Base-by-base conservation (phyloP, 2,797 vertebrate species). In the Tympanoctomys barrerae region DNA sequence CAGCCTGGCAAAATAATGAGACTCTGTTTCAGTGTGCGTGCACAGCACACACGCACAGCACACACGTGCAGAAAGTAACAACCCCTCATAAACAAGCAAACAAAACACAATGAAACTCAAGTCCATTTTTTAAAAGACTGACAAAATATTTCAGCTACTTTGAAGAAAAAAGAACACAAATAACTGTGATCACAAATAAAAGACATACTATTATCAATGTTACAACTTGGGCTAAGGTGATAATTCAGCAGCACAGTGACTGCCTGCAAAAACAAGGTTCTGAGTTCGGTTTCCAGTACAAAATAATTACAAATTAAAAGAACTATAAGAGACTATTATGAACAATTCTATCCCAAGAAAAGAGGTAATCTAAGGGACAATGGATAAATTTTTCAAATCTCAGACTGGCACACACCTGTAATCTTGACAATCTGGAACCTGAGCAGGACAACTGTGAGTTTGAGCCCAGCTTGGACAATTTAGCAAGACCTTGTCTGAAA, bases 81-180 rank as follows among this genome's bases (percentile, higher is more conserved):
- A n/a, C 16, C 66, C 36, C 36, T 46, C 73, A 42, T 16, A 62
- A 10, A 24, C 54, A 82, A 28, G 36, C 54, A 82, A 39, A 42
- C 46, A 79, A n/a, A 54, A 80, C 16, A 80, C 16, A 90, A 52
- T 75, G 26, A 81, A 82, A 95, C 26, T n/a, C 46, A 93, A 80
- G 24, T 12, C 73, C 46, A 70, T 86, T 93, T 75, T 89, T 82
- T 39, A 61, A 79, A 95, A 85, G 11, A 73, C 24, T 57, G 77
- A 91, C 81, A 93, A 62, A 91, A 71, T 61, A 94, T 5, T 68
- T 80, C 42, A 81, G 49, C 21, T 80, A 89, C 10, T 77, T n/a
- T 84, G 68, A 87, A 94, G 14, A 88, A 61, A n/a, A 83, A 21
- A 79, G 9, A 84, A 66, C 19, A 61, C n/a, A 90, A 94, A 71